Conservation (phyloP, 1,140 invertebrate species). For the Lerema accius region DNA sequence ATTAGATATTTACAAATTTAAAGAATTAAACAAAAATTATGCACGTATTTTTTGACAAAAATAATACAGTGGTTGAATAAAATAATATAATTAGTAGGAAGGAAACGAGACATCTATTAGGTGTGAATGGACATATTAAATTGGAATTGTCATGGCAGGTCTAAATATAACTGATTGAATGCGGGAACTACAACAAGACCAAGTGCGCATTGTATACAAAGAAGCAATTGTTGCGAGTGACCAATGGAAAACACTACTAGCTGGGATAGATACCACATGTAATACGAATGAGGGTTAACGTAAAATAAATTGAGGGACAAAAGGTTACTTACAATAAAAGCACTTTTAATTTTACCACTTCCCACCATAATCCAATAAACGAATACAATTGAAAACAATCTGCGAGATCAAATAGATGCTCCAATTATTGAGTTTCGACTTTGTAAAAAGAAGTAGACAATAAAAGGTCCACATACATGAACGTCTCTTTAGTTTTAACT, state of each 20-base stretch:
- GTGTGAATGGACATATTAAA: slow-evolving; percentile 45
- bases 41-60: too few relatives aligned
- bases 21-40: too few relatives aligned
- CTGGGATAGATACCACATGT: slow-evolving; percentile 38
- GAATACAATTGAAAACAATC: too few relatives aligned
- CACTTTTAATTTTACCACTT: too few relatives aligned
- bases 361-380: too few relatives aligned
- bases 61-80: too few relatives aligned
- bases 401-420: too few relatives aligned
- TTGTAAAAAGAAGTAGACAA: background rate
- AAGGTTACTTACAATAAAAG: too few relatives aligned
- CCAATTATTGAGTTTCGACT: too few relatives aligned
- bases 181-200: slow-evolving; percentile 54
- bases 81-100: slow-evolving; percentile 4
- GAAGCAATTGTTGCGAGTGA: slow-evolving; percentile 63
- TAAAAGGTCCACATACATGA: background rate
- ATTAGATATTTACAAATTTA: too few relatives aligned
- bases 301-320: background rate
- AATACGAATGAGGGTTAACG: slow-evolving; percentile 20
- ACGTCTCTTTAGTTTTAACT: background rate
- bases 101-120: slow-evolving; percentile 20
- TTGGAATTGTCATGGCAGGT: slow-evolving; percentile 39
- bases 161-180: slow-evolving; percentile 65
- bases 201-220: slow-evolving; percentile 56
- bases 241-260: slow-evolving; percentile 48